These are phyloP conservation scores for Botia almorhae DNA, from an alignment of 2,797 vertebrate species.

Conservation along the genomic window DNA sequence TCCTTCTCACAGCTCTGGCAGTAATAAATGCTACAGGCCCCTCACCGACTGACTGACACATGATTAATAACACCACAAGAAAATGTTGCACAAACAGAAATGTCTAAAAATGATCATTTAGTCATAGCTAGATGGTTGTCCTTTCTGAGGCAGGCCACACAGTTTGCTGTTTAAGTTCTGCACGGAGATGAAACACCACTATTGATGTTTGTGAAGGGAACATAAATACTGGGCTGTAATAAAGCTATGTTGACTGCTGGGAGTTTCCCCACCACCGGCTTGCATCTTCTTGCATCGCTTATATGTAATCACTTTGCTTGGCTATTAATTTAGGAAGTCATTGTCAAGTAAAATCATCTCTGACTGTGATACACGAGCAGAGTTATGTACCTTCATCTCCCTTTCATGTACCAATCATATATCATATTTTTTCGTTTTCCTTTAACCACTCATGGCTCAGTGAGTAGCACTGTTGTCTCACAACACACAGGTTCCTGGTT, in stretches of 20 bases:
- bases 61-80: conserved; percentile 55
- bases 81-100: conserved; percentile 36
- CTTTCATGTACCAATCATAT: neutral
- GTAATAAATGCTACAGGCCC: conserved; percentile 56
- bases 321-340: conserved; percentile 55
- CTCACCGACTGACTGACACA: conserved; percentile 57
- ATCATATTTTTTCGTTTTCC: neutral
- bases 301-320: conserved; percentile 68
- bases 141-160: conserved; percentile 12
- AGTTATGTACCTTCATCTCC: conserved; percentile 50
- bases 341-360: conserved; percentile 56
- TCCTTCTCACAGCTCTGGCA: conserved; percentile 61
- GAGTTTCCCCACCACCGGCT: conserved; percentile 78
- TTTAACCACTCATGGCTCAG: too few relatives aligned
- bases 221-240: conserved; percentile 76
- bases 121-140: conserved; percentile 23
- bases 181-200: conserved; percentile 78
- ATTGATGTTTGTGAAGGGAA: conserved; percentile 78
- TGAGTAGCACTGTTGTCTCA: too few relatives aligned
- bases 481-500: too few relatives aligned
- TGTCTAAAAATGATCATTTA: conserved; percentile 45
- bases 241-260: conserved; percentile 83
- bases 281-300: conserved; percentile 55
- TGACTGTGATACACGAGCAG: conserved; percentile 52
- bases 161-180: conserved; percentile 70